Base-by-base conservation (phyloP, 2,797 vertebrate species). In the Amblyopsis hoosieri region DNA sequence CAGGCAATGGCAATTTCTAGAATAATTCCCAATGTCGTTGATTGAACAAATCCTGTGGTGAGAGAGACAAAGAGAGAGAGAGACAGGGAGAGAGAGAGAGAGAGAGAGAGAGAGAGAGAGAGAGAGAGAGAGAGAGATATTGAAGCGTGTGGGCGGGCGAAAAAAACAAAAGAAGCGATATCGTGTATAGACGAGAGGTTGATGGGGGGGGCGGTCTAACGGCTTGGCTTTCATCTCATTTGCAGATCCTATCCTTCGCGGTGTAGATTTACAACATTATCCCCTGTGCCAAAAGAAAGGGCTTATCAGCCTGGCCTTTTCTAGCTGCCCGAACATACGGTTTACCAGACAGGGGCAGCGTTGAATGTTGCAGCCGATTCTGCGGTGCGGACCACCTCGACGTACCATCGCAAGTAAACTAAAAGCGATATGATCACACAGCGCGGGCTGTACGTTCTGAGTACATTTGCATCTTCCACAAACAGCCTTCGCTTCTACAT, bases 11-110 rank as follows among this genome's bases (percentile, higher is more conserved):
- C 57, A 77, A 75, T 84, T 83, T 82, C 71, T 89, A 90, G 88
- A 90, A 88, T 87, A 79, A 89, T 84, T 87, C 82, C 71, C 65
- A 71, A 77, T 76, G 62, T 78, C 71, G 81, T 66, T 88, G 86
- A 89, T 84, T 85, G 81, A 76, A 84, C 74, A 73, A 9, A 80
- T 83, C 79, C 82, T 70, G 50, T 64, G 64, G 73, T 76, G 84
- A 72, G 66, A 12, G 57, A 56, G 60, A 66, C 64, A 57, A 73
- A 77, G 74, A 74, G 65, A 60, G 71, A 51, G 71, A 77, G 79
- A 79, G 68, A 79, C 79, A 72, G 80, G 75, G 64, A 59, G 71
- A 52, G 68, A 62, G 46, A 12, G n/a, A 2, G 66, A 54, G 57
- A 45, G 64, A 3, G 58, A 13, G 14, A 0, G 61, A 48, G 14